Base-by-base conservation (phyloP, 2,797 vertebrate genomes). In the Gastrophryne carolinensis region DNA sequence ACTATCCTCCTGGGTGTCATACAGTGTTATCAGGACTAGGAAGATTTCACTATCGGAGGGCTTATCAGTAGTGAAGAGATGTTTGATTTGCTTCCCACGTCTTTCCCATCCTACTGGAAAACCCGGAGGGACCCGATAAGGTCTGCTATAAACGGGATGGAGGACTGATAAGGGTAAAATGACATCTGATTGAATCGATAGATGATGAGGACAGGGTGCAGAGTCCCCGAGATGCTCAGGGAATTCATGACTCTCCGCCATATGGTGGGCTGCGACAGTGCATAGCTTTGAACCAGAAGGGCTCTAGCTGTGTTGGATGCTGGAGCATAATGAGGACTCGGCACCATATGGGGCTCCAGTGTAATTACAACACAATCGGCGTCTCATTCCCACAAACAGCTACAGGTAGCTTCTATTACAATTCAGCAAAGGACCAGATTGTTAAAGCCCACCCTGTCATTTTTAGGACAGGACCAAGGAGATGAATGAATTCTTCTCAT, bases 71-170 rank as follows among this genome's bases (percentile, higher is more conserved):
- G 83, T 79, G 84, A 89, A 89, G 80, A 72, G 82, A 73, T 80
- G 75, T 80, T 81, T 80, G 84, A 84, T 84, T 80, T 82, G 83
- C 82, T 89, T 89, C 86, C 86, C 88, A 89, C 81, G 84, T 86
- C 83, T 83, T 80, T 71, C 81, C 84, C 84, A 85, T 82, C 83
- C 82, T 79, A 72, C 80, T 57, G 85, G 86, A 80, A 85, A 79
- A 79, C 83, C 81, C 84, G 70, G 54, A 50, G 80, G 73, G 80
- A 78, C 78, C 81, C 47, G 79, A 82, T 80, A 80, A 76, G 81
- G 81, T 83, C 84, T 87, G 41, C 17, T 60, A 72, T 78, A 37
- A 72, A 58, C 34, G 83, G 82, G 77, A 86, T 84, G 84, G 85
- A 83, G 73, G 81, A 80, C 82, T 81, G 82, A 88, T 83, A 76